Percentiles rank a stretch among this genome's conserved stretches.
phyloP scores from a whole-genome alignment of 2,888 invertebrate genomes.

The Pherbina coryleti region DNA sequence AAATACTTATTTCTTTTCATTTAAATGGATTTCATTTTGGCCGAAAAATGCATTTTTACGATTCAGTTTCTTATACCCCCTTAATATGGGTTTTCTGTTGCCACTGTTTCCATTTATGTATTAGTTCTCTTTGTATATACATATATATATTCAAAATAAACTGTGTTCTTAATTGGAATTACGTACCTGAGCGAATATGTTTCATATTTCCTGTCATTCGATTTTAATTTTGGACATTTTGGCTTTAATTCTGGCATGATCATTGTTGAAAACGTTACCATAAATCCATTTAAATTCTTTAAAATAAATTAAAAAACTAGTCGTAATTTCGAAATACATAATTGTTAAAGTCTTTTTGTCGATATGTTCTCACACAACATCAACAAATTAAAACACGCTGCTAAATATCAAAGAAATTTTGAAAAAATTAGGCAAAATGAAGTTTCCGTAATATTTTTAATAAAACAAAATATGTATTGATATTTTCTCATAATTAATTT shows the following conservation, averaged over 20 bases:
- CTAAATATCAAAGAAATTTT: background rate
- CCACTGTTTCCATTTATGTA: conserved; percentile 37
- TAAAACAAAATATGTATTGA: background rate
- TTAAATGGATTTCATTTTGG: background rate
- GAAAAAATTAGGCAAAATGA: conserved; percentile 16
- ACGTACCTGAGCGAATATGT: conserved; percentile 7
- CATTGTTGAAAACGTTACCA: conserved; percentile 47
- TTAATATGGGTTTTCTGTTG: background rate
- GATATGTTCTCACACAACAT: conserved; percentile 6
- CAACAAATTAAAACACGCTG: background rate
- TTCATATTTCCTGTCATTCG: conserved; percentile 19
- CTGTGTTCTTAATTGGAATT: conserved; percentile 14
- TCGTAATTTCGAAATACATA: conserved; percentile 8
- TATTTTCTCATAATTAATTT: background rate
- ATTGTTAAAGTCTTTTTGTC: conserved; percentile 19
- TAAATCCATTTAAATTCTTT: conserved; percentile 20
- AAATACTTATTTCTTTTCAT: conserved; percentile 14
- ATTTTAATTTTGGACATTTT: conserved; percentile 45
- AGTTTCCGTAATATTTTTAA: background rate
- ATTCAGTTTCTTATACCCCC: background rate
- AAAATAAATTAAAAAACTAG: conserved; percentile 23
- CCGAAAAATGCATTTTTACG: background rate
- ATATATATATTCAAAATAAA: background rate
- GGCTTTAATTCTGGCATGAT: conserved; percentile 54
- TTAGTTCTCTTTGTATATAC: conserved; percentile 29